Evolutionary conservation across 2,888 invertebrate genomes (phyloP), one percentile per base, ranked within the genome.

Genomic region (Mylabris sibirica): DNA sequence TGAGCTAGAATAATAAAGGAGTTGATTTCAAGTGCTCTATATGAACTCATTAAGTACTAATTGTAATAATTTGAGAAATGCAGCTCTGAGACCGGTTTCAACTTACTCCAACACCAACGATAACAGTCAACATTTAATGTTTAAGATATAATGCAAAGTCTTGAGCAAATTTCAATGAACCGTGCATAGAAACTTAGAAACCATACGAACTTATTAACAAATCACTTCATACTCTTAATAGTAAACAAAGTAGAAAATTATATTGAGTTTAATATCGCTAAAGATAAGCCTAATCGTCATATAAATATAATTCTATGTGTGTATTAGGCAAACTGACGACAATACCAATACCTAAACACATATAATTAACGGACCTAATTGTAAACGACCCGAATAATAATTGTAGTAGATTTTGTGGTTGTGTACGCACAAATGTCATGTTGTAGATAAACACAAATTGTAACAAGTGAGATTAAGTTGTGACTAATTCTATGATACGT

Each of bases 391-490:
- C 49, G 20, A 49, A 49, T 49, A 49, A 49, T 49, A 49, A 49
- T 49, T 20, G 49, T 49, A 22, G 49, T 49, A 44, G 67, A 65
- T 67, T 70, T 66, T 68, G 66, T 49, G 69, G 69, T 69, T 69
- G 34, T 64, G 62, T 68, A 61, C 60, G 61, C 60, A 62, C 65
- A 65, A 65, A 57, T 70, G 71, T 68, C 67, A 63, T 67, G 67
- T 69, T 65, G 65, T 67, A 64, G 67, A 72, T 72, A 70, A 72
- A 69, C 67, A 65, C 65, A 63, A 67, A 69, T 67, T 65, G 69
- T 68, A 70, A 65, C 59, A 61, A 60, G 69, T 20, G 20, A 49
- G 67, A 69, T 72, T 72, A 69, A 71, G 70, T 66, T 65, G 68
- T 68, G 11, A 49, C 49, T 22, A 49, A 20, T 49, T 49, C 49